Conservation (phyloP, 92 coral and sea anemone genomes). For the Plumapathes pennacea region DNA sequence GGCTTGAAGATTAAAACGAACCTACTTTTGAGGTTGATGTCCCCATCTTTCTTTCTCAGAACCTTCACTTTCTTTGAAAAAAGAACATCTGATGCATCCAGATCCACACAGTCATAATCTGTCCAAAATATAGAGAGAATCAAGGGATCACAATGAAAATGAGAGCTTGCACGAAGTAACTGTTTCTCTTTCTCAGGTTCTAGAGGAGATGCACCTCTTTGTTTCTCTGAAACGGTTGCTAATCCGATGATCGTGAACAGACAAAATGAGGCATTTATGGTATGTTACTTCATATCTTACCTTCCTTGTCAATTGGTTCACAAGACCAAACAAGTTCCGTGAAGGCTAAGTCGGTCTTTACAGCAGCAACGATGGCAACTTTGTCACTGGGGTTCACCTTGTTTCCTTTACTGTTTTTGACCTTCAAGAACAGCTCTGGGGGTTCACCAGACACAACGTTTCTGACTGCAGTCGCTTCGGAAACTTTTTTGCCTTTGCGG, state of each 20-base stretch:
- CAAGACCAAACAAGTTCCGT: constrained; percentile 1
- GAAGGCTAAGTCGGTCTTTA: not conserved
- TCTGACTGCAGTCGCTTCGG: not conserved
- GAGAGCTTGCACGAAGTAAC: too few relatives aligned
- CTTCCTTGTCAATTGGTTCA: too few relatives aligned
- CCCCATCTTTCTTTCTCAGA: not conserved
- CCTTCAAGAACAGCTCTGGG: constrained; percentile 15
- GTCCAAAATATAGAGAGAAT: not conserved
- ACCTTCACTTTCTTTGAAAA: not conserved
- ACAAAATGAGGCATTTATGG: not conserved
- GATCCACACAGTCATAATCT: constrained; percentile 9
- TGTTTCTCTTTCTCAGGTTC: too few relatives aligned
- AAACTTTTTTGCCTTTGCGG: constrained; percentile 35
- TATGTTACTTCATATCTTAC: not conserved
- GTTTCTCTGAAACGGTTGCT: too few relatives aligned
- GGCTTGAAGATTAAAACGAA: constrained; percentile 9
- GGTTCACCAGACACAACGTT: constrained; percentile 20
- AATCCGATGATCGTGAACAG: too few relatives aligned
- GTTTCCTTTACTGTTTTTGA: constrained; percentile 2
- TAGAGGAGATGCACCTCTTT: too few relatives aligned
- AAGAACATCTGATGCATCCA: constrained; percentile 1
- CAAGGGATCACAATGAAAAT: too few relatives aligned
- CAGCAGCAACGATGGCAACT: not conserved
- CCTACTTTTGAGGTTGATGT: not conserved
- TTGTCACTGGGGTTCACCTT: too few relatives aligned